Evolutionary conservation across 2,113 vertebrate species (phyloP).

Genomic region (Lophius piscatorius): DNA sequence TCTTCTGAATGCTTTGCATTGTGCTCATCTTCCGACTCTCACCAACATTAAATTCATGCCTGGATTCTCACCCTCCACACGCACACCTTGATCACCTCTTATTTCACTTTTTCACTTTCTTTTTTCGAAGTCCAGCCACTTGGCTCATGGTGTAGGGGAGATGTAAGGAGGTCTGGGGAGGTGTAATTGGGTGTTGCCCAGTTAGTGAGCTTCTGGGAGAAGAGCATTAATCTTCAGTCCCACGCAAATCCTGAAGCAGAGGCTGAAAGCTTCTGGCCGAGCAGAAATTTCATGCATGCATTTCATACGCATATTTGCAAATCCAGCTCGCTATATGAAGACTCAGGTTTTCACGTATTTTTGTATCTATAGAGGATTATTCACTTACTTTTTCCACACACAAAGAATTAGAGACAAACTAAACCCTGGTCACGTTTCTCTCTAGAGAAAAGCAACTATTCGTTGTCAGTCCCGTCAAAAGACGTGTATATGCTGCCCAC

Average conservation of each 20-base stretch:
- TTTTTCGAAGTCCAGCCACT: conserved; percentile 1
- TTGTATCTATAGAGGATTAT: conserved; percentile 27
- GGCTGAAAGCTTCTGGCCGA: conserved; percentile 57
- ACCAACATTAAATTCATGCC: conserved; percentile 9
- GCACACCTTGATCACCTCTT: conserved; percentile 24
- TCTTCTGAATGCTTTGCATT: conserved; percentile 49
- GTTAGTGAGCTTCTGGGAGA: conserved; percentile 60
- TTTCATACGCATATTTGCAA: conserved; percentile 27
- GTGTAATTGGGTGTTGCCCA: conserved; percentile 72
- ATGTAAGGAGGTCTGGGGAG: conserved; percentile 68
- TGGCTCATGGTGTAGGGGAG: conserved; percentile 41
- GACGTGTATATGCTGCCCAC: conserved; percentile 45
- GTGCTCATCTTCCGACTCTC: conserved; percentile 1
- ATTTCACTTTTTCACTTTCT: conserved; percentile 22
- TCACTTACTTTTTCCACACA: conserved; percentile 13
- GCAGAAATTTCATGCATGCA: conserved; percentile 28
- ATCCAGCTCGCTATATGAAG: conserved; percentile 21
- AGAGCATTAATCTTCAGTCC: conserved; percentile 79
- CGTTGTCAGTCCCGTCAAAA: too few relatives aligned
- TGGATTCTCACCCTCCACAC: conserved; percentile 1
- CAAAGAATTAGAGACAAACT: conserved; percentile 7
- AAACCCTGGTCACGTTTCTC: conserved; percentile 10
- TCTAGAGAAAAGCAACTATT: conserved; percentile 8
- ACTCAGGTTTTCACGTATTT: conserved; percentile 3
- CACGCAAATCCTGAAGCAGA: conserved; percentile 70